Evolutionary conservation across 92 coral and sea anemone species (phyloP), one percentile per base, ranked within the genome.

Genomic region (Epizoanthus illoricatus): DNA sequence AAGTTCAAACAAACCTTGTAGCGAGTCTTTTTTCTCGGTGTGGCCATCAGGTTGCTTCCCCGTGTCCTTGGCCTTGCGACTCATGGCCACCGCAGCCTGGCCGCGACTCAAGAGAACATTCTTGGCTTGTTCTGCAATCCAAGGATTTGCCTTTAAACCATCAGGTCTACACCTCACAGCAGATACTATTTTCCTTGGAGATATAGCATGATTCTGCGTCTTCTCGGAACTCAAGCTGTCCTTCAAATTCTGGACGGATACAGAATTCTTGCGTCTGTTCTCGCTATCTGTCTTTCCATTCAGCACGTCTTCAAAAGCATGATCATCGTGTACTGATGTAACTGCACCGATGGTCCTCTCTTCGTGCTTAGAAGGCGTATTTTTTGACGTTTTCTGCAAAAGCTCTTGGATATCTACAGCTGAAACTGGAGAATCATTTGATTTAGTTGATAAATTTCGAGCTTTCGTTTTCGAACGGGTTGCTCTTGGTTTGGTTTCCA

Each of bases 51-150:
- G n/a, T 23, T 66, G 24, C 67, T 60, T 7, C 15, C 69, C 71
- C 63, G 28, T 0, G 5, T 60, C 88, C 28, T 68, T 80, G 47
- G 79, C 83, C 73, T 71, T 89, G 59, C 75, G 81, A 45, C 87
- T 67, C 36, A 73, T 86, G 18, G 84, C 85, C 58, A 96, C 83
- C 0, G 96, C 99, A 13, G 89, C 91, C 41, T 85, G 87, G 0
- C 99, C 99, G 52, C 99, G 83, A 63, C 94, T 93, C 7, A 89
- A 69, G 7, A 91, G 91, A 41, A 96, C 99, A 23, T 68, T 85
- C 65, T 82, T 96, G 7, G 99, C 99, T 79, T 96, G 99, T 33
- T 96, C 99, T 55, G 95, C 91, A 9, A 96, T 93, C 99, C 99
- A 96, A 5, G 99, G 98, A 52, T 96, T 90, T 42, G 79, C 73